Evolutionary conservation across 2,797 vertebrate species (phyloP).

Genomic region (Microctenopoma stevenorrisi): DNA sequence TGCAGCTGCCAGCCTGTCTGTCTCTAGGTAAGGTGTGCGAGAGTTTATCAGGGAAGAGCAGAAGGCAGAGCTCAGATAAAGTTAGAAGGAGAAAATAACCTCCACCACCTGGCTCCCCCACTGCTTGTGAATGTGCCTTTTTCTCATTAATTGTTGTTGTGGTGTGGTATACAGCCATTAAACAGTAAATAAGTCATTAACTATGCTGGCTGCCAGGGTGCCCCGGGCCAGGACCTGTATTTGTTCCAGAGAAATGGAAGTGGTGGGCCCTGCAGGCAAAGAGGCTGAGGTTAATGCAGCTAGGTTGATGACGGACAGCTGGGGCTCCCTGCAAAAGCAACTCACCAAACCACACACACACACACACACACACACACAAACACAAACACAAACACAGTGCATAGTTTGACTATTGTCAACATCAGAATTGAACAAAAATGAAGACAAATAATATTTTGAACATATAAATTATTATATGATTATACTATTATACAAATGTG

Average conservation of each 20-base stretch:
- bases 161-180: conserved; percentile 81
- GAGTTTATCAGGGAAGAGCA: conserved; percentile 79
- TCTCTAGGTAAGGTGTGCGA: conserved; percentile 68
- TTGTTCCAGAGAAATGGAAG: conserved; percentile 83
- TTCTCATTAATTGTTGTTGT: conserved; percentile 84
- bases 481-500: conserved; percentile 18
- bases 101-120: conserved; percentile 74
- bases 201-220: conserved; percentile 77
- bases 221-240: conserved; percentile 80
- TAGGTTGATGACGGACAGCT: conserved; percentile 76
- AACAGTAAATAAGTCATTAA: conserved; percentile 87
- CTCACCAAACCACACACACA: conserved; percentile 15
- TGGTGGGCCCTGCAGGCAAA: conserved; percentile 76
- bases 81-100: conserved; percentile 80
- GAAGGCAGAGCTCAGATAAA: conserved; percentile 80
- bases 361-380: conserved; percentile 16
- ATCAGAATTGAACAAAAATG: not conserved
- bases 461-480: conserved; percentile 17
- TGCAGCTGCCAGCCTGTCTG: conserved; percentile 68
- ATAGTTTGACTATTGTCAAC: conserved; percentile 2
- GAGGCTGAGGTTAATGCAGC: conserved; percentile 83
- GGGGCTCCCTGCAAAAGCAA: conserved; percentile 46
- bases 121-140: conserved; percentile 74
- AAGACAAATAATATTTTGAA: conserved; percentile 27
- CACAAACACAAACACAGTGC: not conserved